Percentiles rank a stretch among this genome's conserved stretches.
These are phyloP conservation scores for Athetis lepigone DNA, from an alignment of 2,888 invertebrate genomes.

Conservation along the genomic window DNA sequence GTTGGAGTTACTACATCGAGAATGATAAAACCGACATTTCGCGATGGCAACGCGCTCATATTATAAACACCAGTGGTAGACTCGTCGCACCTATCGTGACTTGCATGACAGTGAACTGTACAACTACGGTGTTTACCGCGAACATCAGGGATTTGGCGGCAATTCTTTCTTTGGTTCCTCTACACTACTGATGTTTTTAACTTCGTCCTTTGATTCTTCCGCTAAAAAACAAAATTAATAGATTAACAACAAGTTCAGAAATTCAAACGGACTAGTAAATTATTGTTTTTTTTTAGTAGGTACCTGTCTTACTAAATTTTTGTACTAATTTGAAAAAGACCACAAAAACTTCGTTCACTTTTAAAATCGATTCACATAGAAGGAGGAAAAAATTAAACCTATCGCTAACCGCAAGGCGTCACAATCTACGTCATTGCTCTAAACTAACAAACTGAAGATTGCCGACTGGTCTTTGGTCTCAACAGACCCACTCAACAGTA, in stretches of 20 bases:
- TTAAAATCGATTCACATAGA: no score
- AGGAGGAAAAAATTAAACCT: no score
- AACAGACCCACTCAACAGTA: no score
- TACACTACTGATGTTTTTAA: slow-evolving; percentile 88
- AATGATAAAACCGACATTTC: slow-evolving; percentile 26
- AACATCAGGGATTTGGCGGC: slow-evolving; percentile 92
- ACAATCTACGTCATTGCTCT: no score
- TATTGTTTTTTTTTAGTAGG: no score
- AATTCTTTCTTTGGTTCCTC: slow-evolving; percentile 93
- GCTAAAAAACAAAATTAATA: slow-evolving; percentile 79
- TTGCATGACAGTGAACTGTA: slow-evolving; percentile 57
- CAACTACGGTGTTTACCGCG: slow-evolving; percentile 66
- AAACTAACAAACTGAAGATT: no score
- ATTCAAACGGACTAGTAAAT: background rate
- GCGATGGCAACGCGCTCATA: slow-evolving; percentile 33
- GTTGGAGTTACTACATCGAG: slow-evolving; percentile 29
- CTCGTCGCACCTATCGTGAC: slow-evolving; percentile 49
- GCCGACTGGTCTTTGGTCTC: no score
- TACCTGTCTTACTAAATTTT: no score
- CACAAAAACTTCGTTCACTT: no score
- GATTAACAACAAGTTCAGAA: slow-evolving; percentile 4
- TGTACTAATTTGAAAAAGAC: no score
- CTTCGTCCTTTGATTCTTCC: slow-evolving; percentile 92
- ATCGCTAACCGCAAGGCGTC: no score
- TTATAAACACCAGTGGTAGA: slow-evolving; percentile 47